phyloP scores from a whole-genome alignment of 2,113 vertebrate genomes.

The Amphiprion ocellaris region DNA sequence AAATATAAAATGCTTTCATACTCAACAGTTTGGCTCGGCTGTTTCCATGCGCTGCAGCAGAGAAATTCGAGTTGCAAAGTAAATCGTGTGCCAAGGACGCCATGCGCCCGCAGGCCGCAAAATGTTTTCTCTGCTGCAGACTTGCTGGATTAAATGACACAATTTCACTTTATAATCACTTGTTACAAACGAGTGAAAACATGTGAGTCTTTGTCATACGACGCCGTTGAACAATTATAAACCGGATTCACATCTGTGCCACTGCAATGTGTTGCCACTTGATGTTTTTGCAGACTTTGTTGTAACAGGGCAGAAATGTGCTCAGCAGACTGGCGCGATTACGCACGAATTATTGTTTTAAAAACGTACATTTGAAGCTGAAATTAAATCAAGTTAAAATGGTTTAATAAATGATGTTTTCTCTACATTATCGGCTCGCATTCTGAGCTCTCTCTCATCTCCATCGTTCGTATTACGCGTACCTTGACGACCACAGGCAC shows the following conservation, averaged over 20 bases:
- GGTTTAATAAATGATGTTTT: neutral
- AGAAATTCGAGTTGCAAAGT: conserved; percentile 35
- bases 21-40: neutral
- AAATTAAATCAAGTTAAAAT: neutral
- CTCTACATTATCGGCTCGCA: neutral
- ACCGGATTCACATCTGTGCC: conserved; percentile 6
- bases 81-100: conserved; percentile 48
- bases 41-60: neutral
- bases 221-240: neutral
- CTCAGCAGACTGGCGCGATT: conserved; percentile 1
- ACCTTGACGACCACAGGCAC: conserved; percentile 20
- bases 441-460: conserved; percentile 3
- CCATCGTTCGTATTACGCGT: conserved; percentile 39
- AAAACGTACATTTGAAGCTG: neutral
- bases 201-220: neutral
- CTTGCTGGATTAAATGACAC: conserved; percentile 35
- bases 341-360: neutral
- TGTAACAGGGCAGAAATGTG: neutral
- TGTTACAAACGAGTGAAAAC: conserved; percentile 30
- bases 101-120: conserved; percentile 60
- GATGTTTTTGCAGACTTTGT: conserved; percentile 18
- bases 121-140: conserved; percentile 22
- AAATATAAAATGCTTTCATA: neutral
- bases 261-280: conserved; percentile 6
- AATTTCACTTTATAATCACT: conserved; percentile 19